A percentile compares a stretch with the other conserved stretches of the same genome.
Evolutionary conservation across 2,113 vertebrate genomes (phyloP).

Genomic region (Antechinus flavipes): DNA sequence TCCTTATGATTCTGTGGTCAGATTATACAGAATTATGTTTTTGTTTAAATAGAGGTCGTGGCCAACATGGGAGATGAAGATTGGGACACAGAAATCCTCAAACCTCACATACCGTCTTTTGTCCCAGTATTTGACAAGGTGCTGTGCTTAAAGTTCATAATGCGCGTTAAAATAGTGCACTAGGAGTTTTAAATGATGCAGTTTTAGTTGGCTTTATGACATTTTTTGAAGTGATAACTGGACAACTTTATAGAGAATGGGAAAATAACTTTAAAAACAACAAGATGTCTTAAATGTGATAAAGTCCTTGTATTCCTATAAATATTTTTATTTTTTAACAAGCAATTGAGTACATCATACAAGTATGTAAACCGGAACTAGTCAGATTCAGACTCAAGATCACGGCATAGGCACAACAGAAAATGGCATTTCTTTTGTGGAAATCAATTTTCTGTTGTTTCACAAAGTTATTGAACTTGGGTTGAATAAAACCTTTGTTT

Average conservation of each 20-base stretch:
- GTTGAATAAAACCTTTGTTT: neutral
- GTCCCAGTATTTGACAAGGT: slow-evolving; percentile 69
- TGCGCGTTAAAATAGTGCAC: neutral
- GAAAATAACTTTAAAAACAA: neutral
- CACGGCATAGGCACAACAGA: neutral
- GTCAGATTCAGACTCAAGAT: neutral
- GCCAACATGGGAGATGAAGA: slow-evolving; percentile 78
- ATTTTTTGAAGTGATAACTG: slow-evolving; percentile 23
- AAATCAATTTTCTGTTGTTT: neutral
- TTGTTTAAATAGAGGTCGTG: slow-evolving; percentile 34
- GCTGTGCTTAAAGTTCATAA: slow-evolving; percentile 30
- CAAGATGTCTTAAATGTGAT: neutral
- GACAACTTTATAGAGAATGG: neutral
- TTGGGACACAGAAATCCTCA: slow-evolving; percentile 78
- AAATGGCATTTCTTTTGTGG: neutral
- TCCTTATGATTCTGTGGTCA: neutral
- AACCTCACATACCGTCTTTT: neutral
- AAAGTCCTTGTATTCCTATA: neutral
- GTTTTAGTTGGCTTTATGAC: neutral
- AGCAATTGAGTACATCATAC: neutral
- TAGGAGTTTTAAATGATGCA: slow-evolving; percentile 21
- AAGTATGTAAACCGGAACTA: neutral
- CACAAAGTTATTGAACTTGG: neutral
- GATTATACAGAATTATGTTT: slow-evolving; percentile 24
- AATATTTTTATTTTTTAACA: neutral